Percentiles rank a stretch among this genome's conserved stretches.
Evolutionary conservation across 2,888 invertebrate genomes (phyloP).

Genomic region (Dicranocentrus wangi): DNA sequence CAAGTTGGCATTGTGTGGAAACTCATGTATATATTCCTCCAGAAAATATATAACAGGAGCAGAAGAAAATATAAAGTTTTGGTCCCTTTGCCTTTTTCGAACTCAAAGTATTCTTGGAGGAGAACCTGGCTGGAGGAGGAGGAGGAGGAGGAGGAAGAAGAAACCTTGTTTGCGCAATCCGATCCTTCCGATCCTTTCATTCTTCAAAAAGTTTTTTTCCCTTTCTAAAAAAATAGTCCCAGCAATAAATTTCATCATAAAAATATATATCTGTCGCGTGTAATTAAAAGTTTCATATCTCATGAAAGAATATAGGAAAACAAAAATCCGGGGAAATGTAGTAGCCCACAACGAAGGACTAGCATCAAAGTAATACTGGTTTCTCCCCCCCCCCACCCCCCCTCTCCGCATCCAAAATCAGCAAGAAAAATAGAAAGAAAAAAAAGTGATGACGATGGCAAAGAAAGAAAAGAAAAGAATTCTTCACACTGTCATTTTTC

Average conservation of each 20-base stretch:
- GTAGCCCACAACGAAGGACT: not conserved
- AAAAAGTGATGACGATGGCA: conserved; percentile 56
- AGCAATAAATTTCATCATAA: conserved; percentile 45
- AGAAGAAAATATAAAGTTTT: too few relatives aligned
- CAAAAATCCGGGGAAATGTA: conserved; percentile 5
- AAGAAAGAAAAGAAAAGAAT: conserved; percentile 23
- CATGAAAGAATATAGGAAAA: conserved; percentile 28
- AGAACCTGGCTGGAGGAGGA: too few relatives aligned
- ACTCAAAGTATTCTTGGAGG: too few relatives aligned
- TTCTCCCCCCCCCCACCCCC: too few relatives aligned
- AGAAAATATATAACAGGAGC: too few relatives aligned
- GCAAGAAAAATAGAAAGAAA: conserved; percentile 28
- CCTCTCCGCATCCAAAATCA: conserved; percentile 44
- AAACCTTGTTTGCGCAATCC: too few relatives aligned
- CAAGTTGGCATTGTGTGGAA: too few relatives aligned
- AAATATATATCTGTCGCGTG: conserved; percentile 39
- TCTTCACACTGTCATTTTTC: conserved; percentile 40
- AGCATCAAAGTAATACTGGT: too few relatives aligned
- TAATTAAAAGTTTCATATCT: conserved; percentile 59
- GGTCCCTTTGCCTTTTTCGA: too few relatives aligned
- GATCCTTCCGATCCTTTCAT: not conserved
- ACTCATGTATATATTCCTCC: too few relatives aligned
- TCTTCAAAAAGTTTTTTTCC: conserved; percentile 11
- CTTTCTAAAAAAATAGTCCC: conserved; percentile 14
- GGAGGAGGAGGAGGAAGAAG: too few relatives aligned